These are phyloP conservation scores for Centropus bengalensis DNA, from an alignment of 2,113 vertebrate species.

Conservation along the genomic window DNA sequence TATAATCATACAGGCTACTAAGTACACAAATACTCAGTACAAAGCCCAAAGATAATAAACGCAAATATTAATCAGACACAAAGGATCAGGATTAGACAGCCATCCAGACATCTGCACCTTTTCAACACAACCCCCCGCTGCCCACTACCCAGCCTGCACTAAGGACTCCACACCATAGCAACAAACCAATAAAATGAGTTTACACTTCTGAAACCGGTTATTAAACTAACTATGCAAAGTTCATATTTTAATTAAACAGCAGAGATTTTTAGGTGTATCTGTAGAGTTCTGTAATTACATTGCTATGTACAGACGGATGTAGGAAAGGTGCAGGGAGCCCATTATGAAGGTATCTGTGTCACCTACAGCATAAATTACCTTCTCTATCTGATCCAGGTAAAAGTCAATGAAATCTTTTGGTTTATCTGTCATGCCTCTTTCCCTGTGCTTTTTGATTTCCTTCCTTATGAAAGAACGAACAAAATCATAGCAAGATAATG, in stretches of 20 bases:
- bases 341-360: accelerated
- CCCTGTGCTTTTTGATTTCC: constrained; percentile 53
- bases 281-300: background rate
- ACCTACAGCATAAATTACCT: background rate
- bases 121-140: background rate
- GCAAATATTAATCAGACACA: background rate
- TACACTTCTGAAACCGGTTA: background rate
- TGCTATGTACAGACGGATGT: background rate
- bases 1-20: background rate
- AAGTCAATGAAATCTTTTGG: constrained; percentile 65
- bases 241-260: background rate
- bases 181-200: background rate
- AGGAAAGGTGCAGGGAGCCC: background rate
- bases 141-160: background rate
- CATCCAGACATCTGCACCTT: background rate
- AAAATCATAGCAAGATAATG: background rate
- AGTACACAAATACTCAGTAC: background rate
- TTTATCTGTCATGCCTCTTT: background rate
- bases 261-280: background rate
- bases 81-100: background rate
- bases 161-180: background rate
- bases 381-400: constrained; percentile 64
- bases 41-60: background rate
- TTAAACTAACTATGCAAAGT: background rate
- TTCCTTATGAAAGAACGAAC: constrained; percentile 15